Evolutionary conservation across 2,113 vertebrate genomes (phyloP).

Genomic region (Nestor notabilis): DNA sequence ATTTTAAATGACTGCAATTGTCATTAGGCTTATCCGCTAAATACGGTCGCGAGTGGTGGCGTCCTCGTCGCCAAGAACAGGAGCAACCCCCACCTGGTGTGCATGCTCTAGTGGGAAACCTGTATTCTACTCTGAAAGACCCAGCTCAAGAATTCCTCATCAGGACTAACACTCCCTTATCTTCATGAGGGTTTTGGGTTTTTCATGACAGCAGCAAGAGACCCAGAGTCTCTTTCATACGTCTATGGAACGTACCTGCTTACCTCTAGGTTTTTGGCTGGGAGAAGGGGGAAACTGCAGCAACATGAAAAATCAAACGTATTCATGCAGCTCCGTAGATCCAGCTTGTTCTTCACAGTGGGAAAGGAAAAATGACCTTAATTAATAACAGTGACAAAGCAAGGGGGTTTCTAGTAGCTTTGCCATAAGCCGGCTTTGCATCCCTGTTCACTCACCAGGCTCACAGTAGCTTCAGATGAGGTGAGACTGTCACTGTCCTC

Average conservation of each 20-base stretch:
- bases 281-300: neutral
- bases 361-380: neutral
- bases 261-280: neutral
- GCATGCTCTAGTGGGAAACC: rapidly evolving
- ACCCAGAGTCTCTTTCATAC: rapidly evolving
- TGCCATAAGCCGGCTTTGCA: neutral
- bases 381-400: neutral
- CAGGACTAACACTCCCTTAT: rapidly evolving
- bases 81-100: rapidly evolving
- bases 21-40: slow-evolving; percentile 27
- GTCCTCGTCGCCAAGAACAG: rapidly evolving
- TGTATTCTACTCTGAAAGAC: neutral
- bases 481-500: neutral
- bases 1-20: slow-evolving; percentile 70
- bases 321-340: neutral
- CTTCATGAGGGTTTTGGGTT: rapidly evolving
- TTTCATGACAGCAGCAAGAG: rapidly evolving
- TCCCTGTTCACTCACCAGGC: neutral
- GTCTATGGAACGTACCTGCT: rapidly evolving
- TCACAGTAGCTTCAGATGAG: neutral
- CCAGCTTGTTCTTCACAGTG: neutral
- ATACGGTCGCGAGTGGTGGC: neutral
- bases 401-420: neutral
- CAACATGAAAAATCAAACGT: neutral
- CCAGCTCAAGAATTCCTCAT: neutral